Evolutionary conservation across 1,140 invertebrate species (phyloP).

Genomic region (Rhagoletis pomonella): DNA sequence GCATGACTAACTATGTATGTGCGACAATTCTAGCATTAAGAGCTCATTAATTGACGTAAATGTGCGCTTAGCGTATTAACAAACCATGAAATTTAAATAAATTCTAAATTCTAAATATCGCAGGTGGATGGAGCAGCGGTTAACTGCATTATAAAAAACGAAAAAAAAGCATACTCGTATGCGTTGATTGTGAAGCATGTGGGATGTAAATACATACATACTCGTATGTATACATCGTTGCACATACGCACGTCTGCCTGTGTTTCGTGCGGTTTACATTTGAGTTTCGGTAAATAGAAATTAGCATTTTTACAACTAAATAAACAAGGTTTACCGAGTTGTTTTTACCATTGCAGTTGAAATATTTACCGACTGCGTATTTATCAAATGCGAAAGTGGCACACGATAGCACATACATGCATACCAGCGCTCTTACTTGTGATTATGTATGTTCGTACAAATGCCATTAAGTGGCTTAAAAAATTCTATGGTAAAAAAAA

Average conservation of each 20-base stretch:
- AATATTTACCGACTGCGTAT: not conserved
- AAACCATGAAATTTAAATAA: constrained; percentile 28
- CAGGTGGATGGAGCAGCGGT: not conserved
- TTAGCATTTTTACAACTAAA: constrained; percentile 8
- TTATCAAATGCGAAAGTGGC: not conserved
- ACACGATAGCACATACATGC: not conserved
- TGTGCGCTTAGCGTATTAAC: not conserved
- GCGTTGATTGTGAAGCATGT: not conserved
- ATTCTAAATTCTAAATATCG: not conserved
- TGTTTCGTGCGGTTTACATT: not conserved
- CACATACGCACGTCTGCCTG: too few species aligned
- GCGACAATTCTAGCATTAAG: too few species aligned
- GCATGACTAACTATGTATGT: too few species aligned
- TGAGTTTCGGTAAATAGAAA: not conserved
- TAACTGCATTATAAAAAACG: not conserved
- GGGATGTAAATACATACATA: not conserved
- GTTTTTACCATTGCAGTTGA: not conserved
- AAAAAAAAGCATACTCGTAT: not conserved
- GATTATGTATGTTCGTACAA: not conserved
- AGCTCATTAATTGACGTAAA: not conserved
- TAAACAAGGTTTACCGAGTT: not conserved
- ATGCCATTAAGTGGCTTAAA: not conserved
- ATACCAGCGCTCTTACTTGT: not conserved
- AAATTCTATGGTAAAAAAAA: not conserved
- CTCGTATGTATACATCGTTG: not conserved